Evolutionary conservation across 2,797 vertebrate genomes (phyloP), one percentile per base, ranked within the genome.

Genomic region (Oophaga sylvatica): DNA sequence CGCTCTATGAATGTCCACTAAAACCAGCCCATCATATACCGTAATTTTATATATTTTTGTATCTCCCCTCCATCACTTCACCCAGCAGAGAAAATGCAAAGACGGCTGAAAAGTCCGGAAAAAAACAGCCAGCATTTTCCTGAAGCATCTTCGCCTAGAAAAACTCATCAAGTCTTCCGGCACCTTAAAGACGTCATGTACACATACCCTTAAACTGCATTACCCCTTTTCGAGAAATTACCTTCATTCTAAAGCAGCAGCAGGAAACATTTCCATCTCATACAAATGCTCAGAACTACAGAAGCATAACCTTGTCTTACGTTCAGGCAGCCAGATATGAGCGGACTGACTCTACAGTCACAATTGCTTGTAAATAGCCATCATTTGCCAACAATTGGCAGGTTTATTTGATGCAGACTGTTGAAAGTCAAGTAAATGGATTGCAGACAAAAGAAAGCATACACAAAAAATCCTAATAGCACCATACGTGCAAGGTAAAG

Each of bases 371-470:
- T 56, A 56, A 77, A 77, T 56, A 29, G 12, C n/a, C 41, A 48
- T 76, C 48, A 48, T 76, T 76, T 76, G 41, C 73, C 73, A n/a
- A 53, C 45, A 77, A 26, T 26, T 77, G 45, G 15, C n/a, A 79
- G 56, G 29, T 19, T 59, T 79, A 79, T 60, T 79, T 29, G 29
- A 7, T 3, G 22, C 19, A 56, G 16, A 22, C 13, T 82, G 45
- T 1, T 29, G n/a, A 68, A 65, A 82, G n/a, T 82, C 41, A 29
- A 56, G 22, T 29, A 57, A 53, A 76, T 76, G 17, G 45, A 53
- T 19, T 20, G 4, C 73, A 48, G 12, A 22, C 45, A 76, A 82
- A 82, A 56, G 63, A 41, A 29, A 11, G 8, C 10, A 53, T 9
- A 53, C 31, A 59, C 2, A n/a, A 53, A 48, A 56, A 19, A 63